Evolutionary conservation across 2,888 invertebrate genomes (phyloP), one percentile per base, ranked within the genome.

Genomic region (Lumbricus terrestris): DNA sequence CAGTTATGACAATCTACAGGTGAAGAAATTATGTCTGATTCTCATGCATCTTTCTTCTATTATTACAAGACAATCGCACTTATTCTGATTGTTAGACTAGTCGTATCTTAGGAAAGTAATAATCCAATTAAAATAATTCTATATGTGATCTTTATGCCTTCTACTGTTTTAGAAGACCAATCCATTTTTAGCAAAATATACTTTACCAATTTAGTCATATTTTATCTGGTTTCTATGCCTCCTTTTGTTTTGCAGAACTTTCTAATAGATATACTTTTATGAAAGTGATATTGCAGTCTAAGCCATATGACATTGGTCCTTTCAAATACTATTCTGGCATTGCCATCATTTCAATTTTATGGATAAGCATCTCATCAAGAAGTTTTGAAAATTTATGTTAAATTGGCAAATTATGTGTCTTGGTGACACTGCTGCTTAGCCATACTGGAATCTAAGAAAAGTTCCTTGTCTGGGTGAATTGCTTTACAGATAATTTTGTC

Each of bases 1-100:
- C 85, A 35, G 85, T 85, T 34, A 37, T 37, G 37, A 85, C 85
- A 33, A 85, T 85, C 34, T 85, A 85, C 85, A 85, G 85, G 85
- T 85, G 35, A 37, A 34, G 23, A 8, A 23, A 37, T n/a, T 3
- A 2, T 47, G 16, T 34, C 85, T 85, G 4, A 69, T 69, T 69
- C 29, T n/a, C 29, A 69, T 69, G 29, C 69, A 69, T 11, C 29
- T 69, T 69, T n/a, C 29, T 29, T 69, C 69, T n/a, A n/a, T 69
- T 40, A n/a, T n/a, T 69, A 69, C 11, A 13, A 69, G 69, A n/a
- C 69, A 69, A 11, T n/a, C 69, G 16, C 6, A 8, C n/a, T n/a
- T 11, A 69, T n/a, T 54, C 35, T 88, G 8, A n/a, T 5, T 29
- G 23, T 88, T 29, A 11, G 15, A 23, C 35, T 33, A 29, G n/a